These are phyloP conservation scores for Nicator chloris DNA, from an alignment of 2,113 vertebrate species.

Conservation along the genomic window DNA sequence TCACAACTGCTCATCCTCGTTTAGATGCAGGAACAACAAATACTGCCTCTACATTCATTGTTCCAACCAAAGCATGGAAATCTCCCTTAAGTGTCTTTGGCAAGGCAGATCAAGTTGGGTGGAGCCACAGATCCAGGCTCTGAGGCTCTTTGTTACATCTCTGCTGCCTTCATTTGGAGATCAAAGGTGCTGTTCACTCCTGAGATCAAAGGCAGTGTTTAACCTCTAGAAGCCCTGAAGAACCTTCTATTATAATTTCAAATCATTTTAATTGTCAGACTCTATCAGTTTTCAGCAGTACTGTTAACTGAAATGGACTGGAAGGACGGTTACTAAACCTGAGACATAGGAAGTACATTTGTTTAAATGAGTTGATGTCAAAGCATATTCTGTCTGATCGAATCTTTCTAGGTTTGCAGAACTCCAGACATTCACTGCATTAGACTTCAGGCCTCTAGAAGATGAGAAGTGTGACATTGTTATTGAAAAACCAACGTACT, in stretches of 20 bases:
- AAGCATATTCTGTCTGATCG: background rate
- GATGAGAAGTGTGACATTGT: slow-evolving; percentile 85
- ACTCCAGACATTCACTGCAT: slow-evolving; percentile 83
- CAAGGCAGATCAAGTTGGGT: background rate
- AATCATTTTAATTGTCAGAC: slow-evolving; percentile 34
- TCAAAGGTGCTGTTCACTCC: slow-evolving; percentile 49
- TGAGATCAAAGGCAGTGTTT: slow-evolving; percentile 59
- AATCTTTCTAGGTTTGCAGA: slow-evolving; percentile 89
- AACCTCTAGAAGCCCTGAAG: slow-evolving; percentile 58
- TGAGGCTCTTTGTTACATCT: background rate
- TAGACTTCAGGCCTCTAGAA: slow-evolving; percentile 81
- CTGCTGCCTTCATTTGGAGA: slow-evolving; percentile 56
- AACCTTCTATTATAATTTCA: slow-evolving; percentile 43
- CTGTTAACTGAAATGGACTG: background rate
- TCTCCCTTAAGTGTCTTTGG: slow-evolving; percentile 3
- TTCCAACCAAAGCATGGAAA: background rate
- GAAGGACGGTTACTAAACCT: background rate
- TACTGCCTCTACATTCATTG: background rate
- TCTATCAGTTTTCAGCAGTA: background rate
- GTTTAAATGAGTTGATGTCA: background rate
- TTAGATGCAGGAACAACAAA: background rate
- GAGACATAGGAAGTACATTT: background rate
- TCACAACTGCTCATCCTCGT: background rate
- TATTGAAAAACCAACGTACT: slow-evolving; percentile 88
- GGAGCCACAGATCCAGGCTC: background rate